A percentile compares a stretch with the other conserved stretches of the same genome.
Conservation (phyloP, 2,888 invertebrate genomes). For the Apamea crenata region DNA sequence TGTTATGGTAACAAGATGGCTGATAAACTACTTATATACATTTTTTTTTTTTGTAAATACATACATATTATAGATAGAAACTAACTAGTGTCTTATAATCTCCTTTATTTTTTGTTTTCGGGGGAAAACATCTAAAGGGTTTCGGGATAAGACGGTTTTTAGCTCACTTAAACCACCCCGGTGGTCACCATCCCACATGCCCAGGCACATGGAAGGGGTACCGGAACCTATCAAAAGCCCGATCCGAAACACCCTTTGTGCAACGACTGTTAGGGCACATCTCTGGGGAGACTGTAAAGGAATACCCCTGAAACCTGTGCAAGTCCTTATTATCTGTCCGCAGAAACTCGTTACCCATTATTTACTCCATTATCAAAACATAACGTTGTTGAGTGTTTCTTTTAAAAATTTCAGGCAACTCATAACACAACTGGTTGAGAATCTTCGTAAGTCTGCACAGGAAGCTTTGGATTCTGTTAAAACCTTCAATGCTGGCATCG, state of each 20-base stretch:
- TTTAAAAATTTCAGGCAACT: slow-evolving; percentile 71
- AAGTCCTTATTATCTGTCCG: not conserved
- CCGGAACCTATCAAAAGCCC: not conserved
- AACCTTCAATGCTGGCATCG: slow-evolving; percentile 75
- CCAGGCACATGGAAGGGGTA: too few relatives aligned
- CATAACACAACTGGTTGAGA: slow-evolving; percentile 76
- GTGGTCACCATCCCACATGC: too few relatives aligned
- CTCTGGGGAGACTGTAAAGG: not conserved
- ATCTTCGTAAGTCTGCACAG: slow-evolving; percentile 75
- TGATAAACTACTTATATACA: too few relatives aligned
- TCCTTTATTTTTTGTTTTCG: too few relatives aligned
- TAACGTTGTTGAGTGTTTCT: not conserved
- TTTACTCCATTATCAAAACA: not conserved
- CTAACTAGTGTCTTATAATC: too few relatives aligned
- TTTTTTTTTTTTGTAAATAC: too few relatives aligned
- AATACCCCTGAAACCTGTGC: not conserved
- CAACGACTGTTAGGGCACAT: not conserved
- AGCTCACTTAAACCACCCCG: too few relatives aligned
- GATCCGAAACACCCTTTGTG: not conserved
- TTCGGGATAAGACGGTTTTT: too few relatives aligned
- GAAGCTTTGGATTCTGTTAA: slow-evolving; percentile 77
- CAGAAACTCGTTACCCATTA: not conserved
- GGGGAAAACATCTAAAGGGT: too few relatives aligned
- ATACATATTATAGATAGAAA: too few relatives aligned
- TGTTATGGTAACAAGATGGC: too few relatives aligned